Conservation (phyloP, 92 coral and sea anemone species). For the Plumapathes pennacea region DNA sequence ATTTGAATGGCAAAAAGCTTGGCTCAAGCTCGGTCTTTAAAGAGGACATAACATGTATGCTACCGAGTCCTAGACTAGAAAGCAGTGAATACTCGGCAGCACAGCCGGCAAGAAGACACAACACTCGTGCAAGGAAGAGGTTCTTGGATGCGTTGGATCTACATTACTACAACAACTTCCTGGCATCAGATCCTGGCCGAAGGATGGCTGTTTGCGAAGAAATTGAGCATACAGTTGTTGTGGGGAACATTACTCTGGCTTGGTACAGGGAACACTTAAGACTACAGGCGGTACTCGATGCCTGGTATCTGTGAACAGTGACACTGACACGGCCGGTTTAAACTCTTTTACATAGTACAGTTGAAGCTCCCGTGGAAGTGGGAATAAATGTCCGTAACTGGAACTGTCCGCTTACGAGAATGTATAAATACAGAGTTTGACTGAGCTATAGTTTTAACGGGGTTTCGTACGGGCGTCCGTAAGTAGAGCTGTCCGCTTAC, state of each 20-base stretch:
- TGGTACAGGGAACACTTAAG: conserved; percentile 60
- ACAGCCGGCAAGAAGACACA: not conserved
- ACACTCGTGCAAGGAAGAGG: conserved; percentile 1
- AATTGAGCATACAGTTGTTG: conserved; percentile 23
- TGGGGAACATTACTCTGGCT: conserved; percentile 27
- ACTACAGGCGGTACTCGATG: conserved; percentile 55
- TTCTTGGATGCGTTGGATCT: conserved; percentile 53
- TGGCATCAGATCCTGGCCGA: conserved; percentile 24
- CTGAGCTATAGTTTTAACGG: no score
- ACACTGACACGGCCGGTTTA: no score
- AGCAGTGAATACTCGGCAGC: not conserved
- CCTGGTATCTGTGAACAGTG: conserved; percentile 47
- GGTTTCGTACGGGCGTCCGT: no score
- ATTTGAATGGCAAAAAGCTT: conserved; percentile 37
- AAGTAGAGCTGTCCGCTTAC: no score
- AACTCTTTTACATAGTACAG: no score
- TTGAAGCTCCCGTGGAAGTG: no score
- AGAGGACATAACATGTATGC: conserved; percentile 20
- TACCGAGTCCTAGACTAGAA: conserved; percentile 9
- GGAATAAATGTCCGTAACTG: no score
- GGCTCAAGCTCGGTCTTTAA: conserved; percentile 15
- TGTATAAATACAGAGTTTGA: no score
- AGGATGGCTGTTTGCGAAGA: conserved; percentile 85
- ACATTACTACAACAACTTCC: conserved; percentile 61
- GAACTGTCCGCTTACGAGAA: no score